Evolutionary conservation across 1,140 invertebrate species (phyloP), one percentile per base, ranked within the genome.

Genomic region (Agraylea sexmaculata): DNA sequence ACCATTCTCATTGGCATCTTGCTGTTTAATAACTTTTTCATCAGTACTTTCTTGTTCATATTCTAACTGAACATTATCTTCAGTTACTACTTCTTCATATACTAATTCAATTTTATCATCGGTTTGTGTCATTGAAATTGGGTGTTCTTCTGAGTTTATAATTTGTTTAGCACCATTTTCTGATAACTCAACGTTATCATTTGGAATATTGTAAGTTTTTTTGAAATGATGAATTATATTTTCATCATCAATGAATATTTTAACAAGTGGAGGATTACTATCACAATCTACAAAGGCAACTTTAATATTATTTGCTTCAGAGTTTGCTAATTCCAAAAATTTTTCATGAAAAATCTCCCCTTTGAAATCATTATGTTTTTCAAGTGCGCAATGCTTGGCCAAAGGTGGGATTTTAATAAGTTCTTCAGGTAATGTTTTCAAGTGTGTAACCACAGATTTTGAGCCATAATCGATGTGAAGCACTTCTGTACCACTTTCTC

Each of bases 381-480:
- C 52, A 3, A 82, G 49, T 8, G 68, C 57, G 45, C 77, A 80
- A 46, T 73, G 70, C 51, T 71, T 73, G 0, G 78, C 71, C 1
- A 81, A 44, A 2, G 70, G 60, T 27, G 73, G 70, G 22, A 75
- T 60, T 12, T 62, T 55, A 0, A 67, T 53, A 17, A 82, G 53
- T 36, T 75, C 68, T 44, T 73, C 66, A 3, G 79, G 78, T 12
- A 83, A 52, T 47, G 66, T 58, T 39, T 68, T 59, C 29, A 82
- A 64, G 47, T 70, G 62, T 21, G 64, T 63, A 11, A 70, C 69
- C 28, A 69, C 64, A 20, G 74, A 69, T 7, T 72, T 74, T 55
- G 81, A 82, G 16, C 80, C 81, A 51, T 80, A 83, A 58, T 84
- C 81, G 38, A 82, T 71, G 50, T 79, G 81, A 15, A 74, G 55